Conservation (phyloP, 2,113 vertebrate genomes). For the Caracal caracal region DNA sequence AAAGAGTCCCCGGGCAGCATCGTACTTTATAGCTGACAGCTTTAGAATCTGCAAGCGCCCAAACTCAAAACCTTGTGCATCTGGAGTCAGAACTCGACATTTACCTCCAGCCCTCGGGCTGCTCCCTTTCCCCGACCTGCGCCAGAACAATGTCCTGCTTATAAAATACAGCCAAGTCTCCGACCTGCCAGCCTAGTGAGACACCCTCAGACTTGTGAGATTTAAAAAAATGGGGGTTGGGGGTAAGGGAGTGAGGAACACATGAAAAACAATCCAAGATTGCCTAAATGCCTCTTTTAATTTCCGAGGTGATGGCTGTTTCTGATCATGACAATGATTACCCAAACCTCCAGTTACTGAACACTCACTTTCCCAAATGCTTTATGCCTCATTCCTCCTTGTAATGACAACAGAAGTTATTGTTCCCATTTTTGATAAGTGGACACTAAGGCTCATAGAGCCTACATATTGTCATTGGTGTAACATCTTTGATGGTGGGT, state of each 20-base stretch:
- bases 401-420: background rate
- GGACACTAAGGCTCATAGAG: background rate
- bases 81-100: constrained; percentile 33
- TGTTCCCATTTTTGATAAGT: constrained; percentile 34
- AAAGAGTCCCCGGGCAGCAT: background rate
- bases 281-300: background rate
- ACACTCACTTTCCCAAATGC: background rate
- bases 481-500: background rate
- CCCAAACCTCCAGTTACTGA: background rate
- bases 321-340: background rate
- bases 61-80: background rate
- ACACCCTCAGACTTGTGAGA: constrained; percentile 16
- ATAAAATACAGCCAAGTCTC: constrained; percentile 46
- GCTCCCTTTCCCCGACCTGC: constrained; percentile 60
- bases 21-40: background rate
- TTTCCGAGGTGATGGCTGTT: constrained; percentile 23
- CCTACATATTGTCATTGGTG: background rate
- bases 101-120: background rate
- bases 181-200: constrained; percentile 58
- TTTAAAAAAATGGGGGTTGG: background rate
- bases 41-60: constrained; percentile 64
- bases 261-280: background rate
- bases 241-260: background rate
- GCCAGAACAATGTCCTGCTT: constrained; percentile 62
- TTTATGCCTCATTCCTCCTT: background rate